A percentile compares a stretch with the other conserved stretches of the same genome.
phyloP scores from a whole-genome alignment of 2,113 vertebrate species.

The Plotosus lineatus region DNA sequence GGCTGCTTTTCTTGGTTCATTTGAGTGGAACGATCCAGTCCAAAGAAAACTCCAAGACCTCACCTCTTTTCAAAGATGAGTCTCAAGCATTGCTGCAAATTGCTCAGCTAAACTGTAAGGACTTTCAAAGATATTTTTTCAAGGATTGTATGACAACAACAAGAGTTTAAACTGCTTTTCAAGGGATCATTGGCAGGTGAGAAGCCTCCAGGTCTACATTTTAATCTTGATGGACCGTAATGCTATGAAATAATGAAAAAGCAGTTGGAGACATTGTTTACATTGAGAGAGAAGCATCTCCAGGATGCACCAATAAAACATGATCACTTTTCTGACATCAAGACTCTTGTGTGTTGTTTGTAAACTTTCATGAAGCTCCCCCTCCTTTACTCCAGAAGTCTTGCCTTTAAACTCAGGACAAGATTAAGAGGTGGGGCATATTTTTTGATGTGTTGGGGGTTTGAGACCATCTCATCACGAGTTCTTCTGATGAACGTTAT shows the following conservation, averaged over 20 bases:
- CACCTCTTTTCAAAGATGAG: neutral
- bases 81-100: neutral
- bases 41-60: neutral
- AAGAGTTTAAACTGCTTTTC: neutral
- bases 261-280: neutral
- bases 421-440: neutral
- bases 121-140: neutral
- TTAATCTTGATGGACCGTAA: neutral
- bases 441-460: neutral
- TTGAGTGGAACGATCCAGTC: neutral
- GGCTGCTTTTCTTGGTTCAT: neutral
- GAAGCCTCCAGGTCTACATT: neutral
- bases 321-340: neutral
- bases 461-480: neutral
- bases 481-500: neutral
- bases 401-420: neutral
- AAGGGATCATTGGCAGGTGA: neutral
- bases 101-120: neutral
- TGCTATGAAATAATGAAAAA: neutral
- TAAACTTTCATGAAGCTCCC: neutral
- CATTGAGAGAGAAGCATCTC: neutral
- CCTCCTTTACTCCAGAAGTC: neutral
- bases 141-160: neutral
- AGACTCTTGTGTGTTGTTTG: neutral
- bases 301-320: neutral